Base-by-base conservation (phyloP, 1,140 invertebrate species). In the Gonatopus flavifemur region DNA sequence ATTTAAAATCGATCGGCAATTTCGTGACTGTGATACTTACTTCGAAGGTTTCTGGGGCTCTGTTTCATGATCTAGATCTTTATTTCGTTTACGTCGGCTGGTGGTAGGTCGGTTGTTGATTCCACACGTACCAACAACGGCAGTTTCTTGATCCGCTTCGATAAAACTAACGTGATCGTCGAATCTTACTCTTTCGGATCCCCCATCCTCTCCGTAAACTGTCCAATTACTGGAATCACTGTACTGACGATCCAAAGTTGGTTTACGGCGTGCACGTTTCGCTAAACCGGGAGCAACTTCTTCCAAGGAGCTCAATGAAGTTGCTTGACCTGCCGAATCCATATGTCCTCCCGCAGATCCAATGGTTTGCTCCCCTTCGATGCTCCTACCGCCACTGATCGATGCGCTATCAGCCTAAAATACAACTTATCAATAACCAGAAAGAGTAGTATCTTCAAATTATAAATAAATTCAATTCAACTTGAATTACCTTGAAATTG, bases 131-230 rank as follows among this genome's bases (percentile, higher is more conserved):
- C 45, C 52, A 16, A 57, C 41, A 22, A 52, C 38, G 1, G 45
- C 42, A 24, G 25, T 24, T 45, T 75, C 74, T 30, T 70, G 60
- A 37, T 74, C 71, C 0, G 70, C 60, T 22, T 76, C 74, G n/a
- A 78, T 72, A 25, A 77, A 76, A 41, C 76, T 80, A 15, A 83
- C 76, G 38, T 82, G 81, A 58, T 83, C 81, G 50, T 83, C 82
- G 51, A 83, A 83, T 24, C 81, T 72, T 3, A 83, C 80, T 0
- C 82, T 66, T 59, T 84, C 83, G 0, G 83, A 86, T 5, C 74
- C 77, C 39, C 80, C 81, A 49, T 86, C 84, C 50, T 86, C 84
- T 3, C 69, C 75, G 12, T 72, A 75, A 10, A 62, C 68, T 5
- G 66, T 69, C 64, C 73, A 74, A 45, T 66, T 79, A 37, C 65